phyloP scores from a whole-genome alignment of 2,113 vertebrate species.

The Shinisaurus crocodilurus region DNA sequence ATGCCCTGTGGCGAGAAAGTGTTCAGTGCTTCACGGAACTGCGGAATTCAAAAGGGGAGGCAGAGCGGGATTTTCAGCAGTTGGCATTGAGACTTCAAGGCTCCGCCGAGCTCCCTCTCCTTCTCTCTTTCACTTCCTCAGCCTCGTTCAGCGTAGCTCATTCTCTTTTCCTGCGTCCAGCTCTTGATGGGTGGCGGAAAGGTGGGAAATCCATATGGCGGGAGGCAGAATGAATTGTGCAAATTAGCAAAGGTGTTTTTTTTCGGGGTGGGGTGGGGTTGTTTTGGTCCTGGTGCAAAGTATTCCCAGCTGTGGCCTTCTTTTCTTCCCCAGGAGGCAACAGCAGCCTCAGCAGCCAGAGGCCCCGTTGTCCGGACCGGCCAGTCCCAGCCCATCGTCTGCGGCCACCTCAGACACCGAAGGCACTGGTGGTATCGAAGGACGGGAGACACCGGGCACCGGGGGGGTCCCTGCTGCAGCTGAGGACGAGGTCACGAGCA shows the following conservation, averaged over 20 bases:
- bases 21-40: not conserved
- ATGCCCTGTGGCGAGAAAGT: not conserved
- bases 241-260: not conserved
- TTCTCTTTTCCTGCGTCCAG: not conserved
- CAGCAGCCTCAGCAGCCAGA: conserved; percentile 2
- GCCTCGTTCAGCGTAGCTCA: not conserved
- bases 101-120: not conserved
- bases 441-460: not conserved
- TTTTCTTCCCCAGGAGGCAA: conserved; percentile 1
- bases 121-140: not conserved
- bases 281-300: not conserved
- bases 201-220: not conserved
- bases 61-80: no score
- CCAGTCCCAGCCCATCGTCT: conserved; percentile 24
- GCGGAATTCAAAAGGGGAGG: not conserved
- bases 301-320: not conserved
- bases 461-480: not conserved
- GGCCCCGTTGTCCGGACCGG: not conserved
- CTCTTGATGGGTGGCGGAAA: not conserved
- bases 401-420: conserved; percentile 29
- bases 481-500: conserved; percentile 30
- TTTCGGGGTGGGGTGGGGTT: not conserved
- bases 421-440: conserved; percentile 5
- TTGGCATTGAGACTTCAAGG: not conserved
- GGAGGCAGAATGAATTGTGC: not conserved